phyloP scores from a whole-genome alignment of 2,797 vertebrate genomes.

The Chelonia mydas region DNA sequence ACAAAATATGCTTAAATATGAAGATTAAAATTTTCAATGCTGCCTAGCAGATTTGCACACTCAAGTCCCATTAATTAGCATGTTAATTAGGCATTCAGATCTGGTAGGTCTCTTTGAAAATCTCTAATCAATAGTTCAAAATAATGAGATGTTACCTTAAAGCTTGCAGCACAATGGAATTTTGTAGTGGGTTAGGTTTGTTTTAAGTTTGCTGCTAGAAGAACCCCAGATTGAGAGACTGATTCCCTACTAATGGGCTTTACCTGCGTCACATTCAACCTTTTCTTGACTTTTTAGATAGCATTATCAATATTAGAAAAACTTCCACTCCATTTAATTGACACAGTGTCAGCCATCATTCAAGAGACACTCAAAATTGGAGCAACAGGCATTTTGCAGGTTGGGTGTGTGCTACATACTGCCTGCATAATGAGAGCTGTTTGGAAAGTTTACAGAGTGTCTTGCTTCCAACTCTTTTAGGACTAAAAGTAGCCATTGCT shows the following conservation, averaged over 20 bases:
- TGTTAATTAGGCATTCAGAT: not conserved
- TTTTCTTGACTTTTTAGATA: not conserved
- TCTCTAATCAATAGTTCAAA: not conserved
- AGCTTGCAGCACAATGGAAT: not conserved
- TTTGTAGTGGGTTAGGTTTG: not conserved
- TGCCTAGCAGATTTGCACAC: not conserved
- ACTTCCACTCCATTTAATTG: not conserved
- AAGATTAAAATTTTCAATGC: not conserved
- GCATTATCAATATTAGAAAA: not conserved
- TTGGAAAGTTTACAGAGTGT: not conserved
- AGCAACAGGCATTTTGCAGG: not conserved
- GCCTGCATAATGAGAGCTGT: not conserved
- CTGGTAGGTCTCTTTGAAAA: not conserved
- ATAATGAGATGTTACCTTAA: not conserved
- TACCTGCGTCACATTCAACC: not conserved
- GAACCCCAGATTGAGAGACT: not conserved
- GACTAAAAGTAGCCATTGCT: not conserved
- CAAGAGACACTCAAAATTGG: not conserved
- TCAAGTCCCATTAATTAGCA: not conserved
- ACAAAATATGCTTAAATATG: not conserved
- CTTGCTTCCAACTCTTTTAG: not conserved
- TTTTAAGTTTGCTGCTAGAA: not conserved
- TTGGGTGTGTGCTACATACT: not conserved
- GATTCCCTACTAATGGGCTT: not conserved
- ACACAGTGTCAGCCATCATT: not conserved